These are phyloP conservation scores for Cephonodes hylas DNA, from an alignment of 2,888 invertebrate genomes.

Conservation along the genomic window DNA sequence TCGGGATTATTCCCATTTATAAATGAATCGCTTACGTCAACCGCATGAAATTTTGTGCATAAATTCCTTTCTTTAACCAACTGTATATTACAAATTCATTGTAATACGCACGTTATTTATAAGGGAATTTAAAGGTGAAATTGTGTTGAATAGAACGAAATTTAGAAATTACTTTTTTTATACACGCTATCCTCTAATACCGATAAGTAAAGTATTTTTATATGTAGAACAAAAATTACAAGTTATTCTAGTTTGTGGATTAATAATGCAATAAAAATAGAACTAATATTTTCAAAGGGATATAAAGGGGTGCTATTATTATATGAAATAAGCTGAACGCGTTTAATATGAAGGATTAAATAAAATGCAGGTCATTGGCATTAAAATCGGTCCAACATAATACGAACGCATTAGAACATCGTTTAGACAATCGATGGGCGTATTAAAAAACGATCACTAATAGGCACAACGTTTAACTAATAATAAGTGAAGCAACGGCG, in stretches of 20 bases:
- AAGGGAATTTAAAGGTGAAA: background rate
- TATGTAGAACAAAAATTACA: background rate
- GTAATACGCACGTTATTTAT: background rate
- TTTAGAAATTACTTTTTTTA: background rate
- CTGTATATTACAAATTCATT: conserved; percentile 25
- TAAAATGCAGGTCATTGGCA: conserved; percentile 21
- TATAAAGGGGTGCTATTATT: background rate
- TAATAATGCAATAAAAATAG: background rate
- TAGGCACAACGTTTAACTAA: conserved; percentile 26
- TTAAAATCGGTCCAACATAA: conserved; percentile 23
- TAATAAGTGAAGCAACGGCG: conserved; percentile 30
- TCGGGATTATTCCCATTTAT: conserved; percentile 68
- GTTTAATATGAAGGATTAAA: background rate
- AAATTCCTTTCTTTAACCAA: conserved; percentile 45
- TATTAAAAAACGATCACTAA: conserved; percentile 22
- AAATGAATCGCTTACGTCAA: conserved; percentile 66
- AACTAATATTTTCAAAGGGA: background rate
- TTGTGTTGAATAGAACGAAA: background rate
- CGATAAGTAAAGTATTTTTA: background rate
- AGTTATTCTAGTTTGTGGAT: conserved; percentile 11
- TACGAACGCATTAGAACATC: conserved; percentile 19
- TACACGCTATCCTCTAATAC: background rate
- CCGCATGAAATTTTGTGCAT: conserved; percentile 61
- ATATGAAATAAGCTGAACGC: background rate
- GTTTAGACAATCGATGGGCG: conserved; percentile 14